Percentiles rank a stretch among this genome's conserved stretches.
phyloP scores from a whole-genome alignment of 2,888 invertebrate species.

The Tuberolachnus salignus region DNA sequence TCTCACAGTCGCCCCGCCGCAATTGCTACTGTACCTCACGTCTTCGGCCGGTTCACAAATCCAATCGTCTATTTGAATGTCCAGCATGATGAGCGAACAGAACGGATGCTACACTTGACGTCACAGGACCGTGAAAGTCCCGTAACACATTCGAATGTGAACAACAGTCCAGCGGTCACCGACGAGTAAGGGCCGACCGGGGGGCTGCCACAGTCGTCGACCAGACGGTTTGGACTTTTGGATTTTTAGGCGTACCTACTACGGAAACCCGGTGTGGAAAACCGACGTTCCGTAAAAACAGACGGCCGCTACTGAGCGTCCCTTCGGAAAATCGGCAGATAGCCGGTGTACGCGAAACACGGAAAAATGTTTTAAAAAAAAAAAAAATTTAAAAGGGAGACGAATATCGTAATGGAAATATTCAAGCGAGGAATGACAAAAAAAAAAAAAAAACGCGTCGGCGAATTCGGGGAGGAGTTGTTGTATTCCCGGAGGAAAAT shows the following conservation, averaged over 20 bases:
- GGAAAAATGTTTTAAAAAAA: no score
- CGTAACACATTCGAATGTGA: constrained; percentile 51
- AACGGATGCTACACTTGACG: constrained; percentile 6
- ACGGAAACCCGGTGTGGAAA: background rate
- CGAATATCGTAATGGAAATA: no score
- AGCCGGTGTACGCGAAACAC: no score
- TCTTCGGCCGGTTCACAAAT: constrained; percentile 49
- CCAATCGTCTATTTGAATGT: constrained; percentile 56
- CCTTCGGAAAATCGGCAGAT: background rate
- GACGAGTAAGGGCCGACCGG: background rate
- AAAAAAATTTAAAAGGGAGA: no score
- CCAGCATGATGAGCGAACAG: constrained; percentile 41
- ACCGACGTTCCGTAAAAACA: background rate
- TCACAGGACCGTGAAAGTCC: constrained; percentile 42
- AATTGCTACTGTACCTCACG: constrained; percentile 42
- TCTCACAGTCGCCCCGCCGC: constrained; percentile 46
- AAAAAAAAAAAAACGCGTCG: no score
- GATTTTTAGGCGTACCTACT: no score
- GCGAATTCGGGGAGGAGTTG: no score
- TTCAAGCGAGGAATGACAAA: no score
- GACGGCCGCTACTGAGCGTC: background rate
- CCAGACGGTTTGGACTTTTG: background rate
- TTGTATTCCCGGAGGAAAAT: no score
- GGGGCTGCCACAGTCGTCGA: background rate
- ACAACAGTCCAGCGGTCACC: background rate